phyloP scores from a whole-genome alignment of 2,797 vertebrate genomes.

The Lepus townsendii region DNA sequence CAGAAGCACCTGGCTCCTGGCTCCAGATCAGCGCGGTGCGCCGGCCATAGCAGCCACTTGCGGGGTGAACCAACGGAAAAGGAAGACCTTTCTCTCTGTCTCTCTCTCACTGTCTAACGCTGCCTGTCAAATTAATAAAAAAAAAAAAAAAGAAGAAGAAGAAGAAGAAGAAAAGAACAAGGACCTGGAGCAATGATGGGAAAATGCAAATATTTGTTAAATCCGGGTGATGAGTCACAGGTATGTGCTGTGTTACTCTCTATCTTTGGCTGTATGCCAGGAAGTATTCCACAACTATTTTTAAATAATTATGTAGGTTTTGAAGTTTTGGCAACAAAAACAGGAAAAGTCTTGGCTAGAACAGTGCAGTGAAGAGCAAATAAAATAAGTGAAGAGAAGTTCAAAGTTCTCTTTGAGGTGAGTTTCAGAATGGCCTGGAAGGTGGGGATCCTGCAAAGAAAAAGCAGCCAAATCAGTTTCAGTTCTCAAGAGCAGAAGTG shows the following conservation, averaged over 20 bases:
- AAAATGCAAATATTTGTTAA: constrained; percentile 45
- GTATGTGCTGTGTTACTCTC: background rate
- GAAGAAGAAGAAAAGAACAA: constrained; percentile 21
- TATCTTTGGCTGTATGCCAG: background rate
- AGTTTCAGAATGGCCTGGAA: background rate
- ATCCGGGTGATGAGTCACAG: background rate
- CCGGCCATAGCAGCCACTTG: too few relatives aligned
- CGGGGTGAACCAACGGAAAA: too few relatives aligned
- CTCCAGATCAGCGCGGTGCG: too few relatives aligned
- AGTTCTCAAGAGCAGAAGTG: background rate
- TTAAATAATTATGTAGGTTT: constrained; percentile 51
- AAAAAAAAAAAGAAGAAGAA: background rate
- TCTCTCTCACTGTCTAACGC: too few relatives aligned
- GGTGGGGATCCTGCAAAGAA: background rate
- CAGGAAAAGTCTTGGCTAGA: background rate
- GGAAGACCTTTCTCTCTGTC: too few relatives aligned
- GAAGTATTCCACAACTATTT: constrained; percentile 37
- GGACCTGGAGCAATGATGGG: background rate
- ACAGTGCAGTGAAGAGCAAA: background rate
- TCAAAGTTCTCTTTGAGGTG: background rate
- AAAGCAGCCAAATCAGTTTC: background rate
- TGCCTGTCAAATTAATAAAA: background rate
- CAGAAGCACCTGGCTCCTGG: too few relatives aligned
- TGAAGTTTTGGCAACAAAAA: constrained; percentile 15
- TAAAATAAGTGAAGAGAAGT: background rate